Evolutionary conservation across 1,140 invertebrate genomes (phyloP).

Genomic region (Goniozus legneri): DNA sequence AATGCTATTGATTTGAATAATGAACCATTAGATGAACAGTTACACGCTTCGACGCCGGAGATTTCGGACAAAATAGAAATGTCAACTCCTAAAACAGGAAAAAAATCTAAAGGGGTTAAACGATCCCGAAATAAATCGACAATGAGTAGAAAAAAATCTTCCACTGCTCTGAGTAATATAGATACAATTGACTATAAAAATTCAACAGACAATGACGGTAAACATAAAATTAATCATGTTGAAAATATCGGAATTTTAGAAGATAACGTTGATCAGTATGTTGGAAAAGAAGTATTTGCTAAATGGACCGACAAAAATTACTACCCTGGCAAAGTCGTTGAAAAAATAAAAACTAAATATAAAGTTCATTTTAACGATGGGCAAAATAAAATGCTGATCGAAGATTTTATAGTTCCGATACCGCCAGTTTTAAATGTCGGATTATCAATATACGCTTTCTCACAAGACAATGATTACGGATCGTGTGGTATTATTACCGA

Average conservation of each 20-base stretch:
- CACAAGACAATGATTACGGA: slow-evolving; percentile 29
- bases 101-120: slow-evolving; percentile 13
- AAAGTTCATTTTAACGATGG: slow-evolving; percentile 62
- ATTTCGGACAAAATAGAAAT: neutral
- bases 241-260: slow-evolving; percentile 4
- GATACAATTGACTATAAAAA: neutral
- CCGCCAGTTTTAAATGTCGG: slow-evolving; percentile 27
- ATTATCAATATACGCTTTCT: slow-evolving; percentile 39
- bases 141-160: neutral
- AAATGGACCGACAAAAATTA: slow-evolving; percentile 65
- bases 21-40: slow-evolving; percentile 17
- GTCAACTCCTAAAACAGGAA: slow-evolving; percentile 13
- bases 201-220: neutral
- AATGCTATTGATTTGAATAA: slow-evolving; percentile 11
- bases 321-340: slow-evolving; percentile 58
- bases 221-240: neutral
- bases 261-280: slow-evolving; percentile 9
- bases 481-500: slow-evolving; percentile 37
- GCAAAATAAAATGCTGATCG: slow-evolving; percentile 55
- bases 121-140: slow-evolving; percentile 13
- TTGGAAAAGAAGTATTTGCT: slow-evolving; percentile 58
- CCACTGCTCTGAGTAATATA: neutral
- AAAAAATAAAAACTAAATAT: slow-evolving; percentile 58
- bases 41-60: slow-evolving; percentile 39
- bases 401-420: slow-evolving; percentile 58